Evolutionary conservation across 1,140 invertebrate species (phyloP).

Genomic region (Portunus trituberculatus): DNA sequence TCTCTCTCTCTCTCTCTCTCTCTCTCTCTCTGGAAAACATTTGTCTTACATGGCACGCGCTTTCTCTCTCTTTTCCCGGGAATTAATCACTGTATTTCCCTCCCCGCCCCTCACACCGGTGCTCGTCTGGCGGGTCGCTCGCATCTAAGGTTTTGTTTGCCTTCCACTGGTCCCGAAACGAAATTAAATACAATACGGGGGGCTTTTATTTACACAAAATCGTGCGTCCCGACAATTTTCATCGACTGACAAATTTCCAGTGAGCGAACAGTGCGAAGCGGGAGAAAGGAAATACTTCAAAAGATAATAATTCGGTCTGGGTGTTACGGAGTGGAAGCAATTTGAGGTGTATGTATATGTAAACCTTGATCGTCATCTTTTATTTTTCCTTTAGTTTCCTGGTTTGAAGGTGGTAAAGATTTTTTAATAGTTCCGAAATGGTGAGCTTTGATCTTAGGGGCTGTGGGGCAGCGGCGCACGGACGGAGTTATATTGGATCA

Average conservation of each 20-base stretch:
- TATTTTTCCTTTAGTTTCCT: background rate
- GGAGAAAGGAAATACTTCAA: constrained; percentile 1
- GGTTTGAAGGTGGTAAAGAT: background rate
- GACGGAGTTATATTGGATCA: background rate
- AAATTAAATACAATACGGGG: background rate
- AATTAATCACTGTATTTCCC: constrained; percentile 9
- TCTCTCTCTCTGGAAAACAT: background rate
- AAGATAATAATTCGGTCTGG: background rate
- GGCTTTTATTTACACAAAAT: background rate
- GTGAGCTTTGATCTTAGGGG: background rate
- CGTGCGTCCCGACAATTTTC: background rate
- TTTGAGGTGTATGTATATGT: constrained; percentile 2
- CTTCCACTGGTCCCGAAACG: background rate
- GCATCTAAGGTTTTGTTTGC: background rate
- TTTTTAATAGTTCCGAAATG: background rate
- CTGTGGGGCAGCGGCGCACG: background rate
- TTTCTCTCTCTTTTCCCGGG: background rate
- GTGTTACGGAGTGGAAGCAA: background rate
- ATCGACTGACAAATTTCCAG: background rate
- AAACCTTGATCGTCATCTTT: background rate
- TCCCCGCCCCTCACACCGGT: background rate
- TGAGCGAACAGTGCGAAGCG: background rate
- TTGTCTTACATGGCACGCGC: too few species aligned
- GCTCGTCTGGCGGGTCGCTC: background rate
- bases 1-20: constrained; percentile 15